Conservation (phyloP, 2,888 invertebrate genomes). For the Hedya salicella region DNA sequence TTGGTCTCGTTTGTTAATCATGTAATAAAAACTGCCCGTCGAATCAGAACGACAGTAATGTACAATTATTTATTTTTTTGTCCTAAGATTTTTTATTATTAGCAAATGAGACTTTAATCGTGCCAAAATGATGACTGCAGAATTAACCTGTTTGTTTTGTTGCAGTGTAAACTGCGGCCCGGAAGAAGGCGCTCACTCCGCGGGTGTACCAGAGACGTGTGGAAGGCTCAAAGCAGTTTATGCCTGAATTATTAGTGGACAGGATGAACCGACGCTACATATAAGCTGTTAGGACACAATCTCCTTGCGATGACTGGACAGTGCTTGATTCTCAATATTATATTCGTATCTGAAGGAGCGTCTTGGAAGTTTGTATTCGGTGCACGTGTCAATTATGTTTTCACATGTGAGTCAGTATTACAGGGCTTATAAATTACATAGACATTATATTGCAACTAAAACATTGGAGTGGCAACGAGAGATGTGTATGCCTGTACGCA, state of each 20-base stretch:
- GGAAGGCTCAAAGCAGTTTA: slow-evolving; percentile 81
- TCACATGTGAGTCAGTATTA: slow-evolving; percentile 80
- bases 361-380: slow-evolving; percentile 46
- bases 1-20: slow-evolving; percentile 10
- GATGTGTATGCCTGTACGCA: slow-evolving; percentile 25
- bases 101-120: background rate
- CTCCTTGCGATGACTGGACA: slow-evolving; percentile 56
- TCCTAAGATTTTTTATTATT: background rate
- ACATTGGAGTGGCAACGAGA: slow-evolving; percentile 24
- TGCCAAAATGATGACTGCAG: background rate
- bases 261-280: slow-evolving; percentile 56
- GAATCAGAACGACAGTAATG: background rate
- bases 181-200: slow-evolving; percentile 54
- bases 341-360: slow-evolving; percentile 47
- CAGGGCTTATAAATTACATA: slow-evolving; percentile 64
- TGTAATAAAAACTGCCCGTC: slow-evolving; percentile 2
- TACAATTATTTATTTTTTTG: background rate
- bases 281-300: slow-evolving; percentile 61
- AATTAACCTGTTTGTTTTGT: slow-evolving; percentile 21
- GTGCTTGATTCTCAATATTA: slow-evolving; percentile 62
- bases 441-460: slow-evolving; percentile 41
- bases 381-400: slow-evolving; percentile 73
- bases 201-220: slow-evolving; percentile 68
- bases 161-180: slow-evolving; percentile 43
- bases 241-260: slow-evolving; percentile 79